A percentile compares a stretch with the other conserved stretches of the same genome.
phyloP scores from a whole-genome alignment of 2,888 invertebrate genomes.

The Troglohyphantes excavatus region DNA sequence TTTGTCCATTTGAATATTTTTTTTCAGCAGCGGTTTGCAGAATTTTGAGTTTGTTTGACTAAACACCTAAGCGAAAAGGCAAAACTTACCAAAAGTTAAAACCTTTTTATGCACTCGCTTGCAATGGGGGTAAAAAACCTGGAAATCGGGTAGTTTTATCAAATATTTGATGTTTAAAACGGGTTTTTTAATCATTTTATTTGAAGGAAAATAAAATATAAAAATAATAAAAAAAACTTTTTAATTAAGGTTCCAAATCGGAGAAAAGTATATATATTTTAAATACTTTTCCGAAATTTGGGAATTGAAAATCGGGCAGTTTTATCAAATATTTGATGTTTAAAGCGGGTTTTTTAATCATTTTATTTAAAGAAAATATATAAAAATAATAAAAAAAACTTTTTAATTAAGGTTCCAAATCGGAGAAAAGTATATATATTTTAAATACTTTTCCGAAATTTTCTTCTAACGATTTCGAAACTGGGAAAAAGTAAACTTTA shows the following conservation, averaged over 20 bases:
- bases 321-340: not conserved
- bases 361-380: not conserved
- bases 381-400: not conserved
- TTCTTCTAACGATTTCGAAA: not conserved
- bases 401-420: not conserved
- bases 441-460: not conserved
- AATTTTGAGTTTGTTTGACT: not conserved
- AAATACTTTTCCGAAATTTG: not conserved
- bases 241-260: not conserved
- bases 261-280: not conserved
- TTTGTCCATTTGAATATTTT: conserved; percentile 64
- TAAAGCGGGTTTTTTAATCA: not conserved
- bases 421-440: not conserved
- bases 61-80: not conserved
- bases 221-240: not conserved
- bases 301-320: too few species aligned
- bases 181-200: not conserved
- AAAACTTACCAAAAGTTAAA: too few species aligned
- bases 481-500: not conserved
- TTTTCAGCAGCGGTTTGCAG: not conserved
- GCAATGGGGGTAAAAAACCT: too few species aligned
- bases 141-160: not conserved
- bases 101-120: too few species aligned
- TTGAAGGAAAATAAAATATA: not conserved
- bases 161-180: not conserved